Conservation (phyloP, 2,113 vertebrate genomes). For the Nibea albiflora region DNA sequence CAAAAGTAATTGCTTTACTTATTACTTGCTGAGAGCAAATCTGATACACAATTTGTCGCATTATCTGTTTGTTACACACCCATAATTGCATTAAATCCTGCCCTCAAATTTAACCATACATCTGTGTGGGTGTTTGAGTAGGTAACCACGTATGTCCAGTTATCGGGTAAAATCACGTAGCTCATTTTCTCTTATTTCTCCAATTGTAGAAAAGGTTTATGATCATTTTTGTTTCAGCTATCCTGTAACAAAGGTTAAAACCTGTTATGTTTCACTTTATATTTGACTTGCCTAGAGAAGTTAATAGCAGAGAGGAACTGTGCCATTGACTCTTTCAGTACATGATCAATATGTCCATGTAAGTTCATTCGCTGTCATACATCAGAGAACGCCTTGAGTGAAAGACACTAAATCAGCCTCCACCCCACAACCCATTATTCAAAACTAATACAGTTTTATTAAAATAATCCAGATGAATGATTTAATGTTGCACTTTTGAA, state of each 20-base stretch:
- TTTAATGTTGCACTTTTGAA: slow-evolving; percentile 69
- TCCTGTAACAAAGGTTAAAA: neutral
- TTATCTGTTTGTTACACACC: slow-evolving; percentile 22
- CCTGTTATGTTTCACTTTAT: neutral
- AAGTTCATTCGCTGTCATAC: slow-evolving; percentile 4
- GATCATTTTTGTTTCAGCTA: neutral
- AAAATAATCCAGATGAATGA: slow-evolving; percentile 57
- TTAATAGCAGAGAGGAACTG: neutral
- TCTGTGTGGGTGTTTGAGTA: neutral
- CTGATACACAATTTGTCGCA: slow-evolving; percentile 26
- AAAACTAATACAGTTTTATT: slow-evolving; percentile 65
- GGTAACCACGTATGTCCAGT: neutral
- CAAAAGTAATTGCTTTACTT: slow-evolving; percentile 34
- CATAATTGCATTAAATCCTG: slow-evolving; percentile 11
- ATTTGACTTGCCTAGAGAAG: neutral
- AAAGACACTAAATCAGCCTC: slow-evolving; percentile 39
- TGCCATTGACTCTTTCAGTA: neutral
- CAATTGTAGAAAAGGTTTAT: neutral
- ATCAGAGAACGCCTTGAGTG: slow-evolving; percentile 12
- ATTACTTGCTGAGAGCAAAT: slow-evolving; percentile 30
- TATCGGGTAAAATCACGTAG: neutral
- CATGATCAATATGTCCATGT: slow-evolving; percentile 1
- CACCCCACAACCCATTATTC: slow-evolving; percentile 52
- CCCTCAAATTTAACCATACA: neutral
- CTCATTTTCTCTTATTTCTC: neutral